These are phyloP conservation scores for Sebastes iracundus DNA, from an alignment of 2,797 vertebrate genomes.

Conservation along the genomic window DNA sequence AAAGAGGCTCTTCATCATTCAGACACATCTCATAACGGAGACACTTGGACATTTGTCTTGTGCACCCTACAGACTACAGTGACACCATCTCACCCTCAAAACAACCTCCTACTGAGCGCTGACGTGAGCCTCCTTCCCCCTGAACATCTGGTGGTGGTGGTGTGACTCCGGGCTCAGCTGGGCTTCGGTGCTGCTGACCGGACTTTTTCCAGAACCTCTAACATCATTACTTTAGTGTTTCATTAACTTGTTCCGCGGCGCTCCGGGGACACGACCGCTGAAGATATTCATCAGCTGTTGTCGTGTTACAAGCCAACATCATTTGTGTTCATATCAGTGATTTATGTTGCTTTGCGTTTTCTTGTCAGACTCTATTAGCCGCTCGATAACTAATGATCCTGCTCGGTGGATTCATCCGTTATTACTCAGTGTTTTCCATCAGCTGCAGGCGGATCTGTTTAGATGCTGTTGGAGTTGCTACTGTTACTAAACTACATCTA, in stretches of 20 bases:
- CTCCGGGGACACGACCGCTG: neutral
- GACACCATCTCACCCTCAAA: neutral
- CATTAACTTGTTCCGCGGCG: neutral
- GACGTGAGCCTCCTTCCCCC: neutral
- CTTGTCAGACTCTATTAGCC: slow-evolving; percentile 8
- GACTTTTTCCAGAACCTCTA: neutral
- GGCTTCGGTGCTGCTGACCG: neutral
- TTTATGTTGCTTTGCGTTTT: slow-evolving; percentile 30
- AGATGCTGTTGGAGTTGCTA: neutral
- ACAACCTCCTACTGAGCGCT: neutral
- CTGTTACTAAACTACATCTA: no score
- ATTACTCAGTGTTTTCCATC: neutral
- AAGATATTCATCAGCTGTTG: slow-evolving; percentile 20
- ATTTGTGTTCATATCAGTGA: slow-evolving; percentile 20
- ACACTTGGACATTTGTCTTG: slow-evolving; percentile 3
- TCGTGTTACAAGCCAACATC: neutral
- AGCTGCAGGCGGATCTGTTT: neutral
- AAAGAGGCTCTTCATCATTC: neutral
- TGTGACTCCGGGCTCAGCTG: neutral
- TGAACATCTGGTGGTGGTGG: neutral
- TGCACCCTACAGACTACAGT: neutral
- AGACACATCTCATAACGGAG: neutral
- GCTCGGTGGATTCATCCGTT: neutral
- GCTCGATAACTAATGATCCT: slow-evolving; percentile 9
- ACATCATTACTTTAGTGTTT: slow-evolving; percentile 8